These are phyloP conservation scores for Miniopterus natalensis DNA, from an alignment of 2,113 vertebrate species.

Conservation along the genomic window DNA sequence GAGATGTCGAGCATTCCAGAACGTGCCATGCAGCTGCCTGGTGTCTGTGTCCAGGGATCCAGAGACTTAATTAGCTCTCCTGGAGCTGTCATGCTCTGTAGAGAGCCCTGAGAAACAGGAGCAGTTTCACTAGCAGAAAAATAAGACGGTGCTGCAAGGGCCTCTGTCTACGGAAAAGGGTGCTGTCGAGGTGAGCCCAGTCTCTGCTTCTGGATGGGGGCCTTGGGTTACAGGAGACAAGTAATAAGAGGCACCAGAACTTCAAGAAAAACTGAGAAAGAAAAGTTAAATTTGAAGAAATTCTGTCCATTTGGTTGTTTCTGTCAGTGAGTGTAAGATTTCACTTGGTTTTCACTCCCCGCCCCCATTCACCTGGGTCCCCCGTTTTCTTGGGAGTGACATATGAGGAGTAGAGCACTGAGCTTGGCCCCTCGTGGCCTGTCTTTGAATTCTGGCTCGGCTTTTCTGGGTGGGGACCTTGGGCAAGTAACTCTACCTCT, in stretches of 20 bases:
- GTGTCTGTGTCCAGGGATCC: background rate
- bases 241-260: background rate
- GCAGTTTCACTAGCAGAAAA: background rate
- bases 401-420: background rate
- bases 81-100: fast-evolving
- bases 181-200: background rate
- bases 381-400: background rate
- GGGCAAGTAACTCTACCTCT: background rate
- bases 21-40: background rate
- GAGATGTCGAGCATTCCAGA: background rate
- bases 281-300: background rate
- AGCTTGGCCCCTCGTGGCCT: background rate
- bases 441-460: background rate
- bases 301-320: background rate
- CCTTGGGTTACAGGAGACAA: background rate
- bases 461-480: background rate
- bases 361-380: too few relatives aligned
- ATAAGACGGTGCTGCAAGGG: fast-evolving
- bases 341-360: background rate
- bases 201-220: background rate
- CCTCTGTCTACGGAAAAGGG: background rate
- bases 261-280: background rate
- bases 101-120: background rate
- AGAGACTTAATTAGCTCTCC: background rate
- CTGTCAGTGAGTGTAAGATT: background rate